A percentile compares a stretch with the other conserved stretches of the same genome.
Evolutionary conservation across 2,888 invertebrate genomes (phyloP).

Genomic region (Xylota sylvarum): DNA sequence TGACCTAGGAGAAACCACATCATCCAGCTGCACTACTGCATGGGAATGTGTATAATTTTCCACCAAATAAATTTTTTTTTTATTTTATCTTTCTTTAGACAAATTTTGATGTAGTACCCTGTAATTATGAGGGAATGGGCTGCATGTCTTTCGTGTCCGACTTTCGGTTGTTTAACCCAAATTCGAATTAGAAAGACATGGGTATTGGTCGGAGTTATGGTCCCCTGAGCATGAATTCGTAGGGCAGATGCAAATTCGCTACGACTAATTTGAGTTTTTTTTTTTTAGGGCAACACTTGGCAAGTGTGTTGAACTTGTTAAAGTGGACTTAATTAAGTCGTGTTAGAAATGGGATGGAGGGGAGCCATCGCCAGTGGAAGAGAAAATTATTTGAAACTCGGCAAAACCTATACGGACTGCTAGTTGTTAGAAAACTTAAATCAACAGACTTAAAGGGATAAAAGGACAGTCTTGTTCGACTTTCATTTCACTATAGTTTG

Average conservation of each 20-base stretch:
- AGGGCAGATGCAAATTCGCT: background rate
- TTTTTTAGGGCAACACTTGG: background rate
- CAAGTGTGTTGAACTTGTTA: background rate
- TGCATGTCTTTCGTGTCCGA: background rate
- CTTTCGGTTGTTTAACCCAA: slow-evolving; percentile 24
- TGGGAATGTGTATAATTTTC: slow-evolving; percentile 39
- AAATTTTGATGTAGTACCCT: slow-evolving; percentile 35
- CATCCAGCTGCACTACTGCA: background rate
- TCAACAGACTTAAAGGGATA: no score
- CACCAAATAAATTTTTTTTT: slow-evolving; percentile 25
- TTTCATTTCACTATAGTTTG: no score
- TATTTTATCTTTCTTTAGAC: slow-evolving; percentile 15
- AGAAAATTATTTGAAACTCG: background rate
- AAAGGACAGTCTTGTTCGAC: no score
- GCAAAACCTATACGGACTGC: no score
- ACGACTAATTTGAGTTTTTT: background rate
- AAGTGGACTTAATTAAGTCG: background rate
- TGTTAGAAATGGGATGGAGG: background rate
- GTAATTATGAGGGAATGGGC: slow-evolving; percentile 53
- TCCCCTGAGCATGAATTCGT: slow-evolving; percentile 29
- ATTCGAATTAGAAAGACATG: slow-evolving; percentile 14
- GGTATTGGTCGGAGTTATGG: slow-evolving; percentile 26
- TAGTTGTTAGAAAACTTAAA: no score
- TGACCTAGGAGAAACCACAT: background rate
- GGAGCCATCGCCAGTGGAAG: background rate